Evolutionary conservation across 2,888 invertebrate genomes (phyloP), one percentile per base, ranked within the genome.

Genomic region (Agrotis puta): DNA sequence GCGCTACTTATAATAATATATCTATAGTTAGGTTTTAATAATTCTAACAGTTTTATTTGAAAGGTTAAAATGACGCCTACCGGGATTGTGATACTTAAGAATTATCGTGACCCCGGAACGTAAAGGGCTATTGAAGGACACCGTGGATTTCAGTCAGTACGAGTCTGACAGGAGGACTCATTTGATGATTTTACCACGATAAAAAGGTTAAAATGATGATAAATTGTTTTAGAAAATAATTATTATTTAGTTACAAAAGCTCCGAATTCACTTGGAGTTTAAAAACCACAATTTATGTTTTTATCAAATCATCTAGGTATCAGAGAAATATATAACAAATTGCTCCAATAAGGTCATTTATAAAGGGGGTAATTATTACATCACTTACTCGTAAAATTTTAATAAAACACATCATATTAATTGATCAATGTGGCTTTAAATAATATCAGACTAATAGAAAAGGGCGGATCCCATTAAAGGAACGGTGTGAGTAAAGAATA

Each of bases 381-480:
- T 48, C 13, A 51, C 13, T 53, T 53, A 53, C 59, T 73, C 14
- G 27, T 2, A 43, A 14, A 14, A 9, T 71, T 58, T 73, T 58
- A 48, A 53, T 72, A 20, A 57, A 72, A 72, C 20, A 70, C 39
- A n/a, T 13, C 39, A n/a, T 13, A 16, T 43, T 72, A 53, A 51
- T 51, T 39, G 51, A 11, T 27, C 11, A n/a, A 58, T 7, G 39
- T 47, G 24, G 13, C 57, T 58, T 48, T 20, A 3, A 45, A 39
- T 47, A 24, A 33, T n/a, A 5, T 47, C 13, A 13, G 3, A 1
- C 0, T 56, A 27, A 54, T 48, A 54, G 33, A 72, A 71, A 56
- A 33, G 16, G 47, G 48, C 1, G 63, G 63, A 43, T 22, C 4
- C 39, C 3, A 24, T 61, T 70, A 24, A 2, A 9, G 1, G 7